Conservation (phyloP, 2,113 vertebrate genomes). For the Anhinga rufa region DNA sequence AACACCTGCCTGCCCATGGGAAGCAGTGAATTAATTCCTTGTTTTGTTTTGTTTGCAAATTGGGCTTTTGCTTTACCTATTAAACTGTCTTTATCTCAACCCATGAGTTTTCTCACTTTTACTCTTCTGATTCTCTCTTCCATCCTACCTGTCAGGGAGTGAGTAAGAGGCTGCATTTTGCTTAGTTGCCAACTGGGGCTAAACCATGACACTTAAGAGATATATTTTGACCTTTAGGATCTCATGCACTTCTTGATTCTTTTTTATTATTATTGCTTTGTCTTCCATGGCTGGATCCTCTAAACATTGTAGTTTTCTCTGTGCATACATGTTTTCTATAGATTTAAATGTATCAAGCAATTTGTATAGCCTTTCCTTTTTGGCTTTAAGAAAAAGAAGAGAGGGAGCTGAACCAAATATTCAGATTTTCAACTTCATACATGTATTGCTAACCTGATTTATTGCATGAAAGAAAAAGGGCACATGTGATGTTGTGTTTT, state of each 20-base stretch:
- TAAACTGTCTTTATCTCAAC: no score
- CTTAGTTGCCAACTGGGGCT: no score
- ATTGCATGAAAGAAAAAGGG: neutral
- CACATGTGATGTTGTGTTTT: neutral
- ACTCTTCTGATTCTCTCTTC: no score
- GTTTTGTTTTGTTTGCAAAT: no score
- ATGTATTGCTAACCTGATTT: neutral
- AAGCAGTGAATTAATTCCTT: no score
- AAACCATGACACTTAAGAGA: neutral
- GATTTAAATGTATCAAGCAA: neutral
- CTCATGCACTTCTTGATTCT: neutral
- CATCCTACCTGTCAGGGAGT: no score
- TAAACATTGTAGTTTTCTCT: neutral
- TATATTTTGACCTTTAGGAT: neutral
- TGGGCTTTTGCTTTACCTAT: no score
- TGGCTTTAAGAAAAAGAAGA: neutral
- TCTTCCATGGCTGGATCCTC: neutral
- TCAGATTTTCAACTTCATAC: neutral
- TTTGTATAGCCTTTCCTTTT: neutral
- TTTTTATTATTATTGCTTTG: neutral
- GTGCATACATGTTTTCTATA: neutral
- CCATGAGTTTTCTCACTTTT: no score
- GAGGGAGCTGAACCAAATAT: neutral
- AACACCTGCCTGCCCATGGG: no score
- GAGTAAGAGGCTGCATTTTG: no score